Evolutionary conservation across 2,113 vertebrate species (phyloP), one percentile per base, ranked within the genome.

Genomic region (Arenaria interpres): DNA sequence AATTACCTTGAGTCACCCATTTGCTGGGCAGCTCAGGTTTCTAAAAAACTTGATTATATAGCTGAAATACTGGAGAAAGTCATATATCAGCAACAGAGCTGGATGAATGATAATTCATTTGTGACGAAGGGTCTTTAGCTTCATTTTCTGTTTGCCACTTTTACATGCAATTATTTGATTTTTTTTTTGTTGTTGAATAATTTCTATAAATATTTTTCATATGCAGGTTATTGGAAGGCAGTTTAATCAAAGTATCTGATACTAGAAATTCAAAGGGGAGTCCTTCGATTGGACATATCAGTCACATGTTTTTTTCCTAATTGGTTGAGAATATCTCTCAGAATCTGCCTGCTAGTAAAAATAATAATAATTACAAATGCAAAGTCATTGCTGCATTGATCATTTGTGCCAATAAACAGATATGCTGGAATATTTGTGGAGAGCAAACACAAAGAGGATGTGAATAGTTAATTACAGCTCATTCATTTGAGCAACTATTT

Each of bases 391-490:
- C 53, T 69, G 85, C 89, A 88, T 80, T 89, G 89, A 95, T 86
- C 33, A 64, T 71, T 78, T 77, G 60, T 90, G 96, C 96, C 96
- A 97, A 91, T 94, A 96, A 96, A 96, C 71, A 89, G 85, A 90
- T 93, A 94, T 73, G 56, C 53, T 95, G 76, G 83, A 96, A 88
- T 95, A 95, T 92, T 95, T 96, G 95, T 90, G 89, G 88, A 91
- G 96, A 93, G 86, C 85, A 93, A 90, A 82, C 57, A 95, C 73
- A 95, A 95, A 96, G 90, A 90, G 69, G 73, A 89, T 92, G 80
- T 96, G 96, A 97, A 96, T 96, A 97, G 96, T 97, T 95, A 97
- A 97, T 97, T 97, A 97, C 66, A 89, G 48, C 74, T 95, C 57
- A 95, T 97, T 96, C 95, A 92, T 90, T 33, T 89, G 73, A 95